Percentiles rank a stretch among this genome's conserved stretches.
phyloP scores from a whole-genome alignment of 2,888 invertebrate genomes.

The Sesamia inferens region DNA sequence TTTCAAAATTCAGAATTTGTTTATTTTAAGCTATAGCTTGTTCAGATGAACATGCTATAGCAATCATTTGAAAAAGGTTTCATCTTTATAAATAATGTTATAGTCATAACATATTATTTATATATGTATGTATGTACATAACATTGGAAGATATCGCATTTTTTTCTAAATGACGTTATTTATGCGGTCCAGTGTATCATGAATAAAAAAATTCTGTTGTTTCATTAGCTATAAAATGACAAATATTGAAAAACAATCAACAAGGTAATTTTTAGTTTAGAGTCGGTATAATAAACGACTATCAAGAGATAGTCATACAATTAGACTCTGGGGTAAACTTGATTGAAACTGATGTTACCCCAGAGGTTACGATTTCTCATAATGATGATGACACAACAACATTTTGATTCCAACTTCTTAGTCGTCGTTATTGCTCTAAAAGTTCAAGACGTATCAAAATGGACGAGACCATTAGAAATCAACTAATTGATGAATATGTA shows the following conservation, averaged over 20 bases:
- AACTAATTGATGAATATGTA: conserved; percentile 69
- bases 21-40: too few relatives aligned
- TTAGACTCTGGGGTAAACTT: conserved; percentile 26
- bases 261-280: not conserved
- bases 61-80: too few relatives aligned
- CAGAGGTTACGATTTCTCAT: not conserved
- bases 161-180: too few relatives aligned
- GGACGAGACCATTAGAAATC: conserved; percentile 52
- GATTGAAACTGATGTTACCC: conserved; percentile 23
- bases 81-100: too few relatives aligned
- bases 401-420: conserved; percentile 3
- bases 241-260: not conserved
- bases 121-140: too few relatives aligned
- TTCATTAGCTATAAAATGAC: conserved; percentile 59
- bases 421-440: conserved; percentile 1
- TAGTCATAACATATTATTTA: too few relatives aligned
- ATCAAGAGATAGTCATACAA: conserved; percentile 19
- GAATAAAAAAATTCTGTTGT: conserved; percentile 79
- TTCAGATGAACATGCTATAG: too few relatives aligned
- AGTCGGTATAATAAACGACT: conserved; percentile 9
- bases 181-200: too few relatives aligned
- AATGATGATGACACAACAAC: not conserved
- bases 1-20: too few relatives aligned
- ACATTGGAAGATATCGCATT: too few relatives aligned
- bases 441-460: conserved; percentile 49